Evolutionary conservation across 1,140 invertebrate species (phyloP), one percentile per base, ranked within the genome.

Genomic region (Macrobrachium nipponense): DNA sequence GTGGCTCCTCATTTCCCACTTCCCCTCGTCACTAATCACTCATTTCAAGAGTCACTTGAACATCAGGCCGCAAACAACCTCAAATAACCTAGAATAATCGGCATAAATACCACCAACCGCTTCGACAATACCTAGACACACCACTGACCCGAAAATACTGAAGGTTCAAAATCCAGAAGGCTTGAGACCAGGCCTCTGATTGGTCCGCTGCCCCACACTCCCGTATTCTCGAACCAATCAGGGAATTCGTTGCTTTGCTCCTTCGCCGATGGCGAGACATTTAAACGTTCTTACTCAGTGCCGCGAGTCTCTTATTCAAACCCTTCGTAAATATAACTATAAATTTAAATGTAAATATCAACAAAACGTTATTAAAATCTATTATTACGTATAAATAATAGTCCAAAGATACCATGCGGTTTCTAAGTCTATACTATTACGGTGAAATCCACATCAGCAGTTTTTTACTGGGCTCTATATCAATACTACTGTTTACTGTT

Each of bases 121-220:
- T 36, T 61, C 60, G 59, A 20, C 70, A n/a, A 18, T 60, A 72
- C 68, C 80, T 51, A 8, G 51, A 51, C 23, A 51, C 64, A n/a
- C 58, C 59, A 75, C 72, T 82, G 81, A 82, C 81, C 81, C 81
- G 70, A 82, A 76, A 82, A 72, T 82, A 82, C 81, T 62, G 72
- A 75, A 51, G 73, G 80, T 82, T 82, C 81, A 76, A 82, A 82
- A 18, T 36, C 81, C 60, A 76, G 23, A 36, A 4, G 81, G 15
- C 59, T 20, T 73, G 81, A 75, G 62, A 82, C 58, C 2, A 8
- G 14, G 6, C 12, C 81, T 12, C 59, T 82, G 58, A 82, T 82
- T 82, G 81, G 81, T 51, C 58, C 59, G 59, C 17, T 14, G 14
- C 6, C 15, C 36, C 18, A 75, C 70, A 20, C 18, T 76, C 59